Evolutionary conservation across 2,797 vertebrate genomes (phyloP), one percentile per base, ranked within the genome.

Genomic region (Cynopterus sphinx): DNA sequence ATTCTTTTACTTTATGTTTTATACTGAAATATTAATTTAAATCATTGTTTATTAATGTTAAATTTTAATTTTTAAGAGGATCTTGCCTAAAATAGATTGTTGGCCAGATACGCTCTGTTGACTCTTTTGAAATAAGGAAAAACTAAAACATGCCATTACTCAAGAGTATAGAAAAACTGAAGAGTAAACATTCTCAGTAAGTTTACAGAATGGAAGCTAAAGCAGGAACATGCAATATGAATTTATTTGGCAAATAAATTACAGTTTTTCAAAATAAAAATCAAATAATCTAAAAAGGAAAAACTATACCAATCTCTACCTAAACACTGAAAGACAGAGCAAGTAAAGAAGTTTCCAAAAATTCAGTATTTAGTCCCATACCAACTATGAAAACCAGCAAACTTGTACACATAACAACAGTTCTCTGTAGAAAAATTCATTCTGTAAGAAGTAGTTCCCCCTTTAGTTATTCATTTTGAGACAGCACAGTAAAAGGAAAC

Each of bases 21-120:
- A 83, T 31, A 90, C 4, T 90, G 21, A 85, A 87, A 81, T 15
- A 87, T 87, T 68, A 73, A 91, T 55, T 73, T 33, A 75, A 83
- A n/a, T 81, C 53, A 21, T 39, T 81, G 57, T 92, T 67, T 68
- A 75, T 89, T 36, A 65, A 87, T 65, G 31, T 26, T 75, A 74
- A 43, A 39, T 39, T 92, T 78, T 91, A 68, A 57, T 68, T 94
- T 77, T 87, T 87, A 63, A 41, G 84, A 83, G 13, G 7, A 87
- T 59, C 19, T 70, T 92, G 46, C 22, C 24, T 90, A 28, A 87
- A 67, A 33, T 28, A 55, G 16, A 36, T 11, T 36, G 31, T 31
- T 71, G 59, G 19, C 49, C 39, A 57, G 5, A 15, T 51, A 84
- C 8, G 13, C 55, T 92, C 46, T 55, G 71, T 65, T 70, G 65